A percentile compares a stretch with the other conserved stretches of the same genome.
phyloP scores from a whole-genome alignment of 2,888 invertebrate genomes.

The Electrophaes corylata region DNA sequence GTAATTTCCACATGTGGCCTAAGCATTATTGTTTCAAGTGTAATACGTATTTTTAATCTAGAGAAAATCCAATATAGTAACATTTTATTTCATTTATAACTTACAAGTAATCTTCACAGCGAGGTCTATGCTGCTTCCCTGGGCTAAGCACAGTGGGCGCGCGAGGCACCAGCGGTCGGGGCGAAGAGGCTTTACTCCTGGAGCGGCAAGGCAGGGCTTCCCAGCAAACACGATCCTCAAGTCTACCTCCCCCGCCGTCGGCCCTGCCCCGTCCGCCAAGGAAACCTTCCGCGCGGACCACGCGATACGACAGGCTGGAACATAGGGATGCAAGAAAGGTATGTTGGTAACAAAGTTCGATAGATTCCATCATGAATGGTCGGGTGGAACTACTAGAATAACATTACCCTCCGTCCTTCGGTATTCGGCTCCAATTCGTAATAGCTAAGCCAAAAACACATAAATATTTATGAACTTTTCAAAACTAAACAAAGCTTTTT shows the following conservation, averaged over 20 bases:
- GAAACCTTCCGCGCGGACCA: constrained; percentile 82
- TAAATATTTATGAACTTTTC: too few species aligned
- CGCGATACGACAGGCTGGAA: constrained; percentile 87
- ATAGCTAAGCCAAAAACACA: too few species aligned
- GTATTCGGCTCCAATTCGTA: too few species aligned
- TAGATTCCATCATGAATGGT: neutral
- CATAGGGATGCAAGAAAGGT: constrained; percentile 76
- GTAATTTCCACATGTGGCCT: too few species aligned
- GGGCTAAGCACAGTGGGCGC: constrained; percentile 73
- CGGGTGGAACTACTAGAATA: too few species aligned
- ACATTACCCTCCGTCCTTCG: too few species aligned
- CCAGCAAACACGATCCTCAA: constrained; percentile 88
- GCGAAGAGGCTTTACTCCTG: constrained; percentile 88
- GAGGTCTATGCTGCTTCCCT: constrained; percentile 93
- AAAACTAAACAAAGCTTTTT: too few species aligned
- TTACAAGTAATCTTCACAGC: constrained; percentile 72
- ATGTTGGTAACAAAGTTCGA: constrained; percentile 7
- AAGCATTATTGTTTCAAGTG: too few species aligned
- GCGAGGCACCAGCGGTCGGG: constrained; percentile 78
- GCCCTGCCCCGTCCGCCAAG: constrained; percentile 89
- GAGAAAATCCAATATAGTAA: too few species aligned
- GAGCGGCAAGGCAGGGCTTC: constrained; percentile 91
- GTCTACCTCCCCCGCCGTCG: constrained; percentile 88
- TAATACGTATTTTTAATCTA: too few species aligned
- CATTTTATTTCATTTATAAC: too few species aligned